These are phyloP conservation scores for Cydia strobilella DNA, from an alignment of 1,140 invertebrate species.

Conservation along the genomic window DNA sequence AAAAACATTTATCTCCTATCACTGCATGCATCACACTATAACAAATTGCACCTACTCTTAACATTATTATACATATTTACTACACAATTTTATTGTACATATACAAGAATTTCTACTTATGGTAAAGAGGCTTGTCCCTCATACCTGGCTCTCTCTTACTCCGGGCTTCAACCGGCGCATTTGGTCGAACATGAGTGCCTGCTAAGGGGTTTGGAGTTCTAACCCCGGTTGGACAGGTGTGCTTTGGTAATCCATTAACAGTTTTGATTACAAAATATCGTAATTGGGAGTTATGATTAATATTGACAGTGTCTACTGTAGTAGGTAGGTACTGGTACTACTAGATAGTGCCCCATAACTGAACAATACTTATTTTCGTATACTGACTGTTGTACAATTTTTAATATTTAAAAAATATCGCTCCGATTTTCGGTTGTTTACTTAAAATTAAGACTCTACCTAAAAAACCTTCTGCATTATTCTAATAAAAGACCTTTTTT, in stretches of 20 bases:
- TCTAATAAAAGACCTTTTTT: too few relatives aligned
- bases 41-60: too few relatives aligned
- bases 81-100: too few relatives aligned
- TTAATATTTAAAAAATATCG: not conserved
- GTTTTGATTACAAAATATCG: conserved; percentile 4
- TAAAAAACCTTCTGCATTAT: too few relatives aligned
- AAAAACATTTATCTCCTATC: too few relatives aligned
- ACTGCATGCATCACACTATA: too few relatives aligned
- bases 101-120: too few relatives aligned
- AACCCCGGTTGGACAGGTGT: conserved; percentile 12
- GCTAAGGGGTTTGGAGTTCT: conserved; percentile 10
- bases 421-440: too few relatives aligned
- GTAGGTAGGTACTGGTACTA: too few relatives aligned
- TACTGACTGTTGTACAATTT: too few relatives aligned
- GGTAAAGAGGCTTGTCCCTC: not conserved
- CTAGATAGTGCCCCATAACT: not conserved
- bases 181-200: not conserved
- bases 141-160: not conserved
- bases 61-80: too few relatives aligned
- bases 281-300: conserved; percentile 13
- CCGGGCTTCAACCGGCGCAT: not conserved
- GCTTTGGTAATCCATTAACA: conserved; percentile 22
- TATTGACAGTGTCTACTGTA: not conserved
- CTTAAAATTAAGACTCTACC: too few relatives aligned
- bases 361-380: not conserved